These are phyloP conservation scores for Zoanthus gigantus DNA, from an alignment of 92 coral and sea anemone genomes.

Conservation along the genomic window DNA sequence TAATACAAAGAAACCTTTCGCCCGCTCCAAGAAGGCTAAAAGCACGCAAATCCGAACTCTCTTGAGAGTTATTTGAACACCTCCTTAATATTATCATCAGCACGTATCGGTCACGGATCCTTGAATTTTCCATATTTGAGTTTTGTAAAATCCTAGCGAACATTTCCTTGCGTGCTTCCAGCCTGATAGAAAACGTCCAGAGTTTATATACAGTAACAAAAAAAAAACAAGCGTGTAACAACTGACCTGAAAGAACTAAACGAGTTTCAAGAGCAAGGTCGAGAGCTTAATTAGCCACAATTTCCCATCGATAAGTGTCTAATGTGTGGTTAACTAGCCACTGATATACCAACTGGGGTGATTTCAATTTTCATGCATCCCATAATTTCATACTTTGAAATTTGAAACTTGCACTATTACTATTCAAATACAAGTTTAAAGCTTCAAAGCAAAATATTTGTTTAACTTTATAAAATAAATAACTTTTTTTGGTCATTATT, in stretches of 20 bases:
- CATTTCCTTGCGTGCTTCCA: constrained; percentile 4
- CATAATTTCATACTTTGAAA: not conserved
- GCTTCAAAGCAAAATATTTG: no score
- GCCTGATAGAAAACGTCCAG: not conserved
- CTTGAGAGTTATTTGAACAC: not conserved
- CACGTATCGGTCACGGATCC: constrained; percentile 6
- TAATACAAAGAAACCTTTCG: not conserved
- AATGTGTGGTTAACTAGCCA: not conserved
- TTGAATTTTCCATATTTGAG: not conserved
- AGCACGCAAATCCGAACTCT: constrained; percentile 5
- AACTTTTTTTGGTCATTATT: no score
- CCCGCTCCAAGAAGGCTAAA: not conserved
- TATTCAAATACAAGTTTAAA: not conserved
- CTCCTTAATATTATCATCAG: not conserved
- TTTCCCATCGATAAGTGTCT: not conserved
- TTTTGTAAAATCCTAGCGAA: not conserved
- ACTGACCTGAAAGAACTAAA: not conserved
- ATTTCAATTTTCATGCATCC: not conserved
- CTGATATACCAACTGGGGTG: not conserved
- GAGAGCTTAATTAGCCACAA: constrained; percentile 18
- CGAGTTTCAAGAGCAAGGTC: constrained; percentile 2
- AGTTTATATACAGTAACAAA: not conserved
- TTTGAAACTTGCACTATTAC: not conserved
- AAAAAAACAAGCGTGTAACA: not conserved
- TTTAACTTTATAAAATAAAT: no score